These are phyloP conservation scores for Podarcis cretensis DNA, from an alignment of 2,113 vertebrate genomes.

Conservation along the genomic window DNA sequence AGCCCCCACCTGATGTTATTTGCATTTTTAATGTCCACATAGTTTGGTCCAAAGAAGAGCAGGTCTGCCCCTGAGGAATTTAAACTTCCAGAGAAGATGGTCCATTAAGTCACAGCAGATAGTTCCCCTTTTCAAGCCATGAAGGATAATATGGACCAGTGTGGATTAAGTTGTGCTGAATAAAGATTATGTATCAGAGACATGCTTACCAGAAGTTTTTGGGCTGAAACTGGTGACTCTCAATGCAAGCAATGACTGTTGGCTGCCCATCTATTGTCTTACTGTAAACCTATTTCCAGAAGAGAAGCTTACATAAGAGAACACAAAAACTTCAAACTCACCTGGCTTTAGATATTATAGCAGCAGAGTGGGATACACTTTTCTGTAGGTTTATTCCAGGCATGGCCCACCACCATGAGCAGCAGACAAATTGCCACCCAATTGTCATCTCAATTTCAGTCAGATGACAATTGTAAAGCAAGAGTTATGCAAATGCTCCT, in stretches of 20 bases:
- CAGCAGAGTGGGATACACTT: neutral
- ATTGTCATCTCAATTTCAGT: neutral
- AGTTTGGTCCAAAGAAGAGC: neutral
- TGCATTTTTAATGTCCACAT: neutral
- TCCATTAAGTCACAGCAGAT: constrained; percentile 21
- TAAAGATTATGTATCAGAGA: constrained; percentile 14
- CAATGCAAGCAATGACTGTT: constrained; percentile 95
- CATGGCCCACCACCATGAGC: neutral
- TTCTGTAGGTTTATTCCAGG: neutral
- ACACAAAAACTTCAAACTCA: neutral
- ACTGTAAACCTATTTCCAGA: constrained; percentile 88
- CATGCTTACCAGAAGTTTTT: constrained; percentile 94
- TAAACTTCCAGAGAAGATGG: neutral
- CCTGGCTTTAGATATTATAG: constrained; percentile 24
- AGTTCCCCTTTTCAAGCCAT: neutral
- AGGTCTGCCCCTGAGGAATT: neutral
- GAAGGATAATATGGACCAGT: neutral
- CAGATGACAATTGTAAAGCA: neutral
- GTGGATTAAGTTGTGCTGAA: neutral
- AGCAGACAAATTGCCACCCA: neutral
- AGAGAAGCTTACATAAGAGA: constrained; percentile 44
- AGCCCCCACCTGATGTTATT: neutral
- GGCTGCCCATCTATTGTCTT: constrained; percentile 96
- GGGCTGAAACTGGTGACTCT: constrained; percentile 96
- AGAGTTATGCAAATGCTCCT: neutral